Evolutionary conservation across 2,888 invertebrate genomes (phyloP).

Genomic region (Cataglyphis albicans): DNA sequence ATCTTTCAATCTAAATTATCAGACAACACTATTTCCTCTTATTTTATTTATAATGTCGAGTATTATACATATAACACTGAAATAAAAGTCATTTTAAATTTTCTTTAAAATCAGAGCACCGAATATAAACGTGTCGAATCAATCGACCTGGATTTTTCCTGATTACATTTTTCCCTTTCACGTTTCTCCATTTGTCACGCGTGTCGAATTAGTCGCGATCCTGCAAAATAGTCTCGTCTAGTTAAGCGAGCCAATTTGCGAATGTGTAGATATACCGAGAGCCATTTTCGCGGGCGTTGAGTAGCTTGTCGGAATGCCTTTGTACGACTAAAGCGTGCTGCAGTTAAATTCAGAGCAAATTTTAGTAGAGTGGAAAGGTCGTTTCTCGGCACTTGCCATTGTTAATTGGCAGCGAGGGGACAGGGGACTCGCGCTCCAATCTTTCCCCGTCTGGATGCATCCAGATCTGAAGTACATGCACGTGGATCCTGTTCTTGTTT

Average conservation of each 20-base stretch:
- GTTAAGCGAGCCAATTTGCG: conserved; percentile 48
- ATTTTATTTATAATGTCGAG: neutral
- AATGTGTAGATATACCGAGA: conserved; percentile 19
- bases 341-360: conserved; percentile 75
- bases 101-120: neutral
- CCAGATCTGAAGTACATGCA: neutral
- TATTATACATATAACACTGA: neutral
- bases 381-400: conserved; percentile 68
- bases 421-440: conserved; percentile 14
- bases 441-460: conserved; percentile 31
- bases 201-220: neutral
- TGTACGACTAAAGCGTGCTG: conserved; percentile 64
- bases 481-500: conserved; percentile 11
- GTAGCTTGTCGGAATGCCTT: conserved; percentile 48
- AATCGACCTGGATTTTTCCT: conserved; percentile 13
- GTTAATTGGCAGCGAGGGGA: conserved; percentile 69
- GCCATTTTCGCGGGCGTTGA: conserved; percentile 37
- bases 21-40: neutral
- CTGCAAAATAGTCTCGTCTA: conserved; percentile 24
- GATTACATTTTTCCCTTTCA: neutral
- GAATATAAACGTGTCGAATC: neutral
- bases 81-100: neutral
- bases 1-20: neutral
- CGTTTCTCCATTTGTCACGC: neutral
- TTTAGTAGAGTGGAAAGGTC: conserved; percentile 63